Percentiles rank a stretch among this genome's conserved stretches.
These are phyloP conservation scores for Percopsis omiscomaycus DNA, from an alignment of 2,797 vertebrate genomes.

Conservation along the genomic window DNA sequence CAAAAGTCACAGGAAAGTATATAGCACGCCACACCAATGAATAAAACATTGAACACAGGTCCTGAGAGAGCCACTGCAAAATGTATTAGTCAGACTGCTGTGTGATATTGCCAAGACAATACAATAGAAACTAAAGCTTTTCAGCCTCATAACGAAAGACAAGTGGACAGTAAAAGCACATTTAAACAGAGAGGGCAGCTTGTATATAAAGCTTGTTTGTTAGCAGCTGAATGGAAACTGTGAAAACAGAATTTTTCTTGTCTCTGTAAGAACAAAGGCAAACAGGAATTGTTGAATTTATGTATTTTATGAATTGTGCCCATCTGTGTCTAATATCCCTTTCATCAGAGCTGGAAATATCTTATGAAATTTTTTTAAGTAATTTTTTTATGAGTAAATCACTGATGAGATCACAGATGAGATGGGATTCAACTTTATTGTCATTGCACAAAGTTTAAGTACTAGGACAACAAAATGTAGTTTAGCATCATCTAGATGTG, in stretches of 20 bases:
- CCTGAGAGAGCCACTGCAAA: constrained; percentile 69
- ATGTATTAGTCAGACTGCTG: constrained; percentile 69
- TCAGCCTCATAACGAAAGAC: constrained; percentile 64
- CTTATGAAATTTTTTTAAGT: no score
- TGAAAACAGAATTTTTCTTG: constrained; percentile 67
- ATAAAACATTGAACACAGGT: constrained; percentile 70
- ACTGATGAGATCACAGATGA: no score
- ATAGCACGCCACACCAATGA: constrained; percentile 66
- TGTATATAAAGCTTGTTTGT: constrained; percentile 74
- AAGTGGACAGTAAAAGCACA: constrained; percentile 56
- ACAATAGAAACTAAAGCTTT: constrained; percentile 68
- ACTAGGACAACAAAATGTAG: no score
- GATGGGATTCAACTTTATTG: no score
- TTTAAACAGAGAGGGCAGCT: constrained; percentile 60
- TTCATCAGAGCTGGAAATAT: constrained; percentile 42
- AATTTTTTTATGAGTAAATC: no score
- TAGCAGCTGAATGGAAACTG: constrained; percentile 70
- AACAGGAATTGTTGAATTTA: constrained; percentile 55
- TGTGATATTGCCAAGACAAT: constrained; percentile 74
- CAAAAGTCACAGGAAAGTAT: constrained; percentile 65
- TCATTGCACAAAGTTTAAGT: no score
- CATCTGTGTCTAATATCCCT: constrained; percentile 26
- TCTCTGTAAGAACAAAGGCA: constrained; percentile 57
- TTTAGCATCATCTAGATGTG: no score
- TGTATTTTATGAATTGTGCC: constrained; percentile 54